These are phyloP conservation scores for Sylvilagus floridanus DNA, from an alignment of 2,797 vertebrate species.

Conservation along the genomic window DNA sequence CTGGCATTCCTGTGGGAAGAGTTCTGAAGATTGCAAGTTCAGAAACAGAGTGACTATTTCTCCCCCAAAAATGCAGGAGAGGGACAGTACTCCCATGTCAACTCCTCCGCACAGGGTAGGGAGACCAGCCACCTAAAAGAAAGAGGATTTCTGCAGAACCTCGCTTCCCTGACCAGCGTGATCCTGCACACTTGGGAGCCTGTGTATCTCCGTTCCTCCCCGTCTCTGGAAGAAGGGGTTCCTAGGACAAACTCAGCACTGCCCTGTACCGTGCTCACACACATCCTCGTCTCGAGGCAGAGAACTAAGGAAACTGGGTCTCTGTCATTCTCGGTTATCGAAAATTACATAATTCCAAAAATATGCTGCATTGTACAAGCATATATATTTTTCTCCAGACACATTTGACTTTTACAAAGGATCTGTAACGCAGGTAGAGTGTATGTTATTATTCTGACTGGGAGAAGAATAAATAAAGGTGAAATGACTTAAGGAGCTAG, in stretches of 20 bases:
- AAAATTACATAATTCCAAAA: slow-evolving; percentile 16
- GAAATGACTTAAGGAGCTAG: background rate
- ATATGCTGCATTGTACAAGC: background rate
- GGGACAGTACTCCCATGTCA: background rate
- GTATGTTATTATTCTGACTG: background rate
- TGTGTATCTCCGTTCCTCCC: background rate
- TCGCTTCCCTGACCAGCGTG: background rate
- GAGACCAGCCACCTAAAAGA: background rate
- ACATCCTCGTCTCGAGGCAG: background rate
- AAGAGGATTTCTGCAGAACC: background rate
- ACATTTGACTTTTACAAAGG: slow-evolving; percentile 34
- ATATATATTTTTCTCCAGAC: background rate
- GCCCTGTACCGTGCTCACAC: background rate
- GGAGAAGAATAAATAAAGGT: background rate
- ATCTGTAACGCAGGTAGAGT: background rate
- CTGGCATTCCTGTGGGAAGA: background rate
- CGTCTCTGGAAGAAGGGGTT: background rate
- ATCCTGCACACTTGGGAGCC: background rate
- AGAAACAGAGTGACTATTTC: background rate
- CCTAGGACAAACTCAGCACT: background rate
- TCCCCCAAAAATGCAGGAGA: background rate
- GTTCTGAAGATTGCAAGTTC: background rate
- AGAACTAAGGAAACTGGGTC: background rate
- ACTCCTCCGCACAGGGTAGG: background rate
- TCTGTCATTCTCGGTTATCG: background rate